Evolutionary conservation across 2,888 invertebrate genomes (phyloP).

Genomic region (Cryptus viduatorius): DNA sequence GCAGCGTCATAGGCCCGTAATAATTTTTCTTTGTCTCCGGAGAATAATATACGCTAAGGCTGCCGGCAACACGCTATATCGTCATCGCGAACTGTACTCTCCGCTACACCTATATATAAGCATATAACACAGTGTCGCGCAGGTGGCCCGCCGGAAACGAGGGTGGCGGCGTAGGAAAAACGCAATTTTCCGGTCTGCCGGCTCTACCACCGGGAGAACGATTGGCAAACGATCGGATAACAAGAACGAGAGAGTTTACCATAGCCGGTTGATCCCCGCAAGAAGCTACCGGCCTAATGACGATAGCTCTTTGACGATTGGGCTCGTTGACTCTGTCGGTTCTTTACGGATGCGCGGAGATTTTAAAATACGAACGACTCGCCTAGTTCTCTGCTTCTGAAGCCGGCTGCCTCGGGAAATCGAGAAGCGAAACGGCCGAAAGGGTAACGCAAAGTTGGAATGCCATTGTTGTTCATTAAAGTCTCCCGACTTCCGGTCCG

Average conservation of each 20-base stretch:
- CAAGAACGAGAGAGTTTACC: slow-evolving; percentile 50
- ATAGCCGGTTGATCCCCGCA: slow-evolving; percentile 1
- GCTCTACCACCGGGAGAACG: slow-evolving; percentile 19
- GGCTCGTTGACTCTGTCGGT: slow-evolving; percentile 59
- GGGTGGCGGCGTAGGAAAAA: slow-evolving; percentile 75
- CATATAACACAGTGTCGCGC: slow-evolving; percentile 42
- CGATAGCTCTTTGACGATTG: slow-evolving; percentile 57
- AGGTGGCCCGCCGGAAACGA: slow-evolving; percentile 75
- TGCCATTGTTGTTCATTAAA: neutral
- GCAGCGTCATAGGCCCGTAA: slow-evolving; percentile 24
- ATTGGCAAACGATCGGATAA: slow-evolving; percentile 63
- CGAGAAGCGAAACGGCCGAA: slow-evolving; percentile 9
- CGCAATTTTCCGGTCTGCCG: slow-evolving; percentile 79
- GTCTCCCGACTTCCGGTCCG: neutral
- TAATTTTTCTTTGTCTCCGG: slow-evolving; percentile 31
- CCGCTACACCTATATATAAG: neutral
- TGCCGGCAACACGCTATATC: neutral
- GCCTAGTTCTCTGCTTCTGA: neutral
- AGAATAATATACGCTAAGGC: neutral
- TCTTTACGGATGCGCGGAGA: slow-evolving; percentile 10
- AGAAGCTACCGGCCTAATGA: slow-evolving; percentile 35
- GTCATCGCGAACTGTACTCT: neutral
- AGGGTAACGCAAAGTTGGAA: neutral
- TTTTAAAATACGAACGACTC: slow-evolving; percentile 10
- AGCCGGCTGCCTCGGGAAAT: neutral